Evolutionary conservation across 1,140 invertebrate species (phyloP).

Genomic region (Drosophila arawakana): DNA sequence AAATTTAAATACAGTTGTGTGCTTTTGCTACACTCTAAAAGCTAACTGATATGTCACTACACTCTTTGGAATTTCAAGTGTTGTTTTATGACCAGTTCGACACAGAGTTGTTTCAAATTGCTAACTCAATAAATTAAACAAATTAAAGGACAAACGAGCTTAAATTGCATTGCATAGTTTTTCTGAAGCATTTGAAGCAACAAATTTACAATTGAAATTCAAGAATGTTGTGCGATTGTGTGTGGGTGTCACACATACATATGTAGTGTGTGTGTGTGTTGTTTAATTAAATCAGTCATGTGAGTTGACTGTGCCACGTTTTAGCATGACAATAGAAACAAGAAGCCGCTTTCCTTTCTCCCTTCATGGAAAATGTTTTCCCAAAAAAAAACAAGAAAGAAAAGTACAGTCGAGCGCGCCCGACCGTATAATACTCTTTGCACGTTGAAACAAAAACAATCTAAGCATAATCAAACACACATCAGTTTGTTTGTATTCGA

Average conservation of each 20-base stretch:
- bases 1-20: too few relatives aligned
- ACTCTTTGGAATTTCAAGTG: neutral
- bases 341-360: neutral
- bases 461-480: too few relatives aligned
- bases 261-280: conserved; percentile 14
- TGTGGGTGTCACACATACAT: neutral
- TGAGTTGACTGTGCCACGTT: conserved; percentile 35
- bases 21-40: too few relatives aligned
- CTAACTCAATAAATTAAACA: conserved; percentile 3
- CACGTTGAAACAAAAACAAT: too few relatives aligned
- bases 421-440: too few relatives aligned
- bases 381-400: too few relatives aligned
- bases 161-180: conserved; percentile 20
- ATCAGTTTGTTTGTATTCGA: too few relatives aligned
- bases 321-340: conserved; percentile 56
- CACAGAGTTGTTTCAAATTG: neutral
- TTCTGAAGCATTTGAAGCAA: neutral
- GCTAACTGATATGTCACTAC: too few relatives aligned
- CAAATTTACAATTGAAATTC: conserved; percentile 35
- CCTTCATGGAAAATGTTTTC: neutral
- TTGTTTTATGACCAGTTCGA: neutral
- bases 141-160: neutral
- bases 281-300: conserved; percentile 58
- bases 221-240: conserved; percentile 21
- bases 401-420: too few relatives aligned